Base-by-base conservation (phyloP, 2,797 vertebrate species). In the Lacerta bilineata region DNA sequence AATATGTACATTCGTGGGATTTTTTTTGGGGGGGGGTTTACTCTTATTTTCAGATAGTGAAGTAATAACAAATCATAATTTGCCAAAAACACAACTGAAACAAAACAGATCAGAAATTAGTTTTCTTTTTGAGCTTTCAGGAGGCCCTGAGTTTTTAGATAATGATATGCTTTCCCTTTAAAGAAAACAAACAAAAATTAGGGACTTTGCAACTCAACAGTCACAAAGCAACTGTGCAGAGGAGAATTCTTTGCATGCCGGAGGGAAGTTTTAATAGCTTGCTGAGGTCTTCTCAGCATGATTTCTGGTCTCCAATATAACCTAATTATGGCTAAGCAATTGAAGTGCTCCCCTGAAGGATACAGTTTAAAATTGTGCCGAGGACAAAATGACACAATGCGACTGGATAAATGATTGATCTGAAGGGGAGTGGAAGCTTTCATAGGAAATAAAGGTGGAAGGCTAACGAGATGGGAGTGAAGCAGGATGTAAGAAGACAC, bases 361-460 rank as follows among this genome's bases (percentile, higher is more conserved):
- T 46, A 61, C 76, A 72, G 77, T 89, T 84, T 88, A 61, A 84
- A 89, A 81, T 41, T 10, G 68, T 27, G 27, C 5, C 55, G 74
- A 66, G 55, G 29, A 68, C 39, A 66, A 75, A 72, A 81, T n/a
- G n/a, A 61, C 81, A 50, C 61, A 74, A 46, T 72, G 23, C 46
- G 75, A 72, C 41, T 71, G 33, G 61, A 66, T 29, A 36, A 85
- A 89, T 81, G 39, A 85, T 81, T 89, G 68, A 74, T 72, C 69
- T 66, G 39, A 80, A 89, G 69, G 41, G 13, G 18, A 29, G n/a
- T 55, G n/a, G 59, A 75, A 50, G 59, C 39, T 64, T 59, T 89
- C 23, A 81, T 4, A 25, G 77, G 81, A 68, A 59, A 74, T 89
- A 41, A 74, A 81, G 78, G 61, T 68, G 72, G 17, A 18, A 76